These are phyloP conservation scores for Acrocephalus kingi DNA, from an alignment of 2,113 vertebrate species.

Conservation along the genomic window DNA sequence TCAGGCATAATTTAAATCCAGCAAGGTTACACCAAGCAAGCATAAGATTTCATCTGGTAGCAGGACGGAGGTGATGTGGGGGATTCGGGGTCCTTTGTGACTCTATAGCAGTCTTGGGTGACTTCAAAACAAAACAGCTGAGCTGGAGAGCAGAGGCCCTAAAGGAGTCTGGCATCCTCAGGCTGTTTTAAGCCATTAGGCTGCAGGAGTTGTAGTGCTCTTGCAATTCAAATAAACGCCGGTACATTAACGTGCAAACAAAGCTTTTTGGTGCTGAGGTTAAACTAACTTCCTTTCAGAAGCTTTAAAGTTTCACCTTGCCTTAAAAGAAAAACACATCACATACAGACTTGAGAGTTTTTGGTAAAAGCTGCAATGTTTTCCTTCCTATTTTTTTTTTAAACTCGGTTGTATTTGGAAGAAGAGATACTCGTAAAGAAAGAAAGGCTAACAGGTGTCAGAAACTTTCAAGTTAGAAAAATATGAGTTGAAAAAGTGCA, in stretches of 20 bases:
- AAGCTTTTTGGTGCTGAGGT: slow-evolving; percentile 26
- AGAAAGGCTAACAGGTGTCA: background rate
- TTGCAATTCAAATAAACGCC: slow-evolving; percentile 1
- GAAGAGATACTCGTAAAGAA: background rate
- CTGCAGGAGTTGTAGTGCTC: background rate
- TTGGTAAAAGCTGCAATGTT: background rate
- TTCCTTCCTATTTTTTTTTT: background rate
- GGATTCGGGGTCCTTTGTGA: background rate
- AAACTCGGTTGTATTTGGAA: background rate
- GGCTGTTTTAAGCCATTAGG: background rate
- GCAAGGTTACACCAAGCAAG: background rate
- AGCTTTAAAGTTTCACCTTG: background rate
- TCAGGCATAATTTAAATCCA: background rate
- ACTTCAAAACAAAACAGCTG: slow-evolving; percentile 18
- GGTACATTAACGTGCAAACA: slow-evolving; percentile 15
- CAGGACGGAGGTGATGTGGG: background rate
- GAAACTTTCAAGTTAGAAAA: background rate
- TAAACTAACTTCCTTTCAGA: slow-evolving; percentile 53
- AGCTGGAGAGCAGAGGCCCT: background rate
- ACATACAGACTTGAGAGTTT: background rate
- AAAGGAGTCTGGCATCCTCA: background rate
- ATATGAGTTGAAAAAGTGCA: background rate
- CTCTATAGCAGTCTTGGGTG: background rate
- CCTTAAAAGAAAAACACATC: slow-evolving; percentile 22
- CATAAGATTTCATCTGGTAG: background rate